Conservation (phyloP, 2,113 vertebrate genomes). For the Pholis gunnellus region DNA sequence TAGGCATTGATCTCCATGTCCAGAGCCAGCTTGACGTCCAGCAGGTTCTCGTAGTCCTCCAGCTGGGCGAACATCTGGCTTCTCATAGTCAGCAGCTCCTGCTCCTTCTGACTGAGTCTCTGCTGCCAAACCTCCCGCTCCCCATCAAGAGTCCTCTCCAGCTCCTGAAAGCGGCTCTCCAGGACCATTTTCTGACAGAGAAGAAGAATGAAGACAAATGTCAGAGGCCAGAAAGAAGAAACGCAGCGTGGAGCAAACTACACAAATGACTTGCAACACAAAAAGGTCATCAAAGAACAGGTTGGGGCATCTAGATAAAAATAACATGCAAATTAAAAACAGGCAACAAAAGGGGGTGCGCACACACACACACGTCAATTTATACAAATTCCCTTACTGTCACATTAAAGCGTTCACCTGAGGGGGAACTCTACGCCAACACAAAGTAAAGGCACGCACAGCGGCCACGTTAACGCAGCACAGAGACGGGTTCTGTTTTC, state of each 20-base stretch:
- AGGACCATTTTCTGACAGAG: conserved; percentile 81
- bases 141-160: conserved; percentile 82
- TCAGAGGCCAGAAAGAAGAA: background rate
- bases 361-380: too few relatives aligned
- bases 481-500: too few relatives aligned
- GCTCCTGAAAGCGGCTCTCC: conserved; percentile 79
- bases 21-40: conserved; percentile 89
- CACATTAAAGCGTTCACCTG: too few relatives aligned
- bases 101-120: conserved; percentile 83
- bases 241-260: background rate
- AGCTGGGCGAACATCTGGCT: conserved; percentile 83
- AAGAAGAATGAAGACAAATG: background rate
- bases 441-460: too few relatives aligned
- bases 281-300: background rate
- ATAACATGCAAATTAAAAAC: too few relatives aligned
- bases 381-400: too few relatives aligned
- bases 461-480: too few relatives aligned
- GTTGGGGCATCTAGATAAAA: too few relatives aligned
- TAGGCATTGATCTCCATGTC: conserved; percentile 91
- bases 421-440: too few relatives aligned
- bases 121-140: conserved; percentile 80
- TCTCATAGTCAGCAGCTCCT: conserved; percentile 80
- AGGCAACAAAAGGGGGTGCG: too few relatives aligned
- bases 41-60: conserved; percentile 87
- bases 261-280: background rate